These are phyloP conservation scores for Parthenolecanium corni DNA, from an alignment of 2,888 invertebrate species.

Conservation along the genomic window DNA sequence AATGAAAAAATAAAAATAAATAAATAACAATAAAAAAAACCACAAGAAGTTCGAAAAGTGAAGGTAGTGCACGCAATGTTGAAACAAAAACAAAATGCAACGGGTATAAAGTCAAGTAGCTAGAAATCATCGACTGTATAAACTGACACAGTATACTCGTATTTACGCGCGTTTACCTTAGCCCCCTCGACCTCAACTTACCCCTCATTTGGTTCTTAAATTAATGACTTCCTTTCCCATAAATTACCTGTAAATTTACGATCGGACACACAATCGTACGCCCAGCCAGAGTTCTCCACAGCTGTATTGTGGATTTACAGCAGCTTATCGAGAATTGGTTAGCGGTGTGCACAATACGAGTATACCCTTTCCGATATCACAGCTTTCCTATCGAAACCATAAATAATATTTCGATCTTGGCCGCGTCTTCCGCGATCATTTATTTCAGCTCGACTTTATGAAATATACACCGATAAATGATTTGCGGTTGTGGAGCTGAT, in stretches of 20 bases:
- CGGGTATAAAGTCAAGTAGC: too few species aligned
- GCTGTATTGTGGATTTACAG: slow-evolving; percentile 9
- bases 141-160: too few species aligned
- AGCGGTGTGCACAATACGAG: slow-evolving; percentile 4
- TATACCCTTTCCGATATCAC: background rate
- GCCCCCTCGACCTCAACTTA: too few species aligned
- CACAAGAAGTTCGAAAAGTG: too few species aligned
- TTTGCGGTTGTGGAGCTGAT: too few species aligned
- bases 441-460: background rate
- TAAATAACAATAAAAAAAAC: too few species aligned
- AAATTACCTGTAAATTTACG: slow-evolving; percentile 28
- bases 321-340: slow-evolving; percentile 19
- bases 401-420: slow-evolving; percentile 21
- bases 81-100: too few species aligned
- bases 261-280: slow-evolving; percentile 27
- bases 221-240: slow-evolving; percentile 27
- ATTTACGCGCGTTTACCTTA: too few species aligned
- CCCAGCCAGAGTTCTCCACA: background rate
- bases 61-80: too few species aligned
- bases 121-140: too few species aligned
- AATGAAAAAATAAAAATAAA: too few species aligned
- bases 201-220: slow-evolving; percentile 3
- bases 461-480: too few species aligned
- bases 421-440: slow-evolving; percentile 8
- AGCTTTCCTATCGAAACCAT: slow-evolving; percentile 19